Evolutionary conservation across 2,888 invertebrate genomes (phyloP), one percentile per base, ranked within the genome.

Genomic region (Eilema depressum): DNA sequence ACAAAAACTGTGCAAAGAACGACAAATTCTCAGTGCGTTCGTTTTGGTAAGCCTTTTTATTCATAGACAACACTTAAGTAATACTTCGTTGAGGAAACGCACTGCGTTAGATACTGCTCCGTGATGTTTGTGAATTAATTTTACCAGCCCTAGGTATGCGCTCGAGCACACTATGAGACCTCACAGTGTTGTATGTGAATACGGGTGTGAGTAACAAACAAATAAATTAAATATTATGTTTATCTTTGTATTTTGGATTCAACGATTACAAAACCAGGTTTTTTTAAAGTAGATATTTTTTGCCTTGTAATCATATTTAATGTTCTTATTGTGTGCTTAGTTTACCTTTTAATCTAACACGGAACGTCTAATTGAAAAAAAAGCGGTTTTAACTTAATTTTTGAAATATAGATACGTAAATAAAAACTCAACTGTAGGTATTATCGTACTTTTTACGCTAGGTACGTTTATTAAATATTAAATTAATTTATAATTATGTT

Each of bases 221-320:
- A 53, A 53, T 10, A 53, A 53, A 53, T 53, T 53, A 53, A 53
- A 53, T 53, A 53, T 53, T 53, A 53, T 0, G 53, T 53, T 53
- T n/a, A n/a, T n/a, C 53, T 53, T n/a, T 53, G 53, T 53, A 53
- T n/a, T 53, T 53, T 53, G 53, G 10, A 53, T 53, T 53, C 53
- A 53, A 53, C n/a, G n/a, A n/a, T 53, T 53, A 53, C n/a, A n/a
- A n/a, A n/a, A n/a, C 10, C n/a, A 53, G 0, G 8, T n/a, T 53
- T 53, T 11, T 53, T 53, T n/a, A 20, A 20, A 3, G 47, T 0
- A 12, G 8, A 20, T 10, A 10, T n/a, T n/a, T 53, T 53, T 53
- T 53, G 0, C 1, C n/a, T 53, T 53, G 53, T n/a, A 53, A 53
- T 53, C n/a, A 53, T 53, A 20, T 53, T 53, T n/a, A 10, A 8